A percentile compares a stretch with the other conserved stretches of the same genome.
These are phyloP conservation scores for Eudorcas thomsonii DNA, from an alignment of 2,113 vertebrate genomes.

Conservation along the genomic window DNA sequence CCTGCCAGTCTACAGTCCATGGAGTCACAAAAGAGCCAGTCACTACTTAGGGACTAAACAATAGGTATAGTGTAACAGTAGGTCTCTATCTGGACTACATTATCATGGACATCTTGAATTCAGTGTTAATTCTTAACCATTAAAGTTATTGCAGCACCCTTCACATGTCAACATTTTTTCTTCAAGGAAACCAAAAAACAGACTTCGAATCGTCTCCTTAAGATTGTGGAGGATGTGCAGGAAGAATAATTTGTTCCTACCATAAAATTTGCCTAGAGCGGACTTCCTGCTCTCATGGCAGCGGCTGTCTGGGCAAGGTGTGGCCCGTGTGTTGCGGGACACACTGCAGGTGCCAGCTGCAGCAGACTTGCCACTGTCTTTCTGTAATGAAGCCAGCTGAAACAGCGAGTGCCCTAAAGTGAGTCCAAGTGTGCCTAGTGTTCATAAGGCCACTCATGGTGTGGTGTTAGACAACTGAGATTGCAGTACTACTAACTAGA, in stretches of 20 bases:
- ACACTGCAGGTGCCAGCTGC: slow-evolving; percentile 49
- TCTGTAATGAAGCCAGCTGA: slow-evolving; percentile 49
- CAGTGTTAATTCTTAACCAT: neutral
- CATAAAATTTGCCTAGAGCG: slow-evolving; percentile 34
- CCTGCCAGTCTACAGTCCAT: neutral
- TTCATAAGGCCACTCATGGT: slow-evolving; percentile 54
- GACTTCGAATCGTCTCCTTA: neutral
- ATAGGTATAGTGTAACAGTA: neutral
- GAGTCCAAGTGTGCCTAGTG: slow-evolving; percentile 47
- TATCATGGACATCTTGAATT: slow-evolving; percentile 8
- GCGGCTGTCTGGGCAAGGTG: slow-evolving; percentile 50
- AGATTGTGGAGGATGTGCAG: neutral
- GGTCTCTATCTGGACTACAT: neutral
- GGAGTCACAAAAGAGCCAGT: neutral
- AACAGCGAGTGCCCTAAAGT: slow-evolving; percentile 60
- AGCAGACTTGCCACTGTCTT: slow-evolving; percentile 62
- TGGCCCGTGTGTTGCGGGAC: neutral
- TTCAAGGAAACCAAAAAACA: slow-evolving; percentile 49
- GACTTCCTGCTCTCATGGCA: slow-evolving; percentile 41
- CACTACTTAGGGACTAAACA: neutral
- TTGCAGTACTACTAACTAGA: neutral
- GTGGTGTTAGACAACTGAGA: slow-evolving; percentile 16
- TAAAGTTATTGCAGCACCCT: neutral
- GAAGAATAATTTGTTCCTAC: slow-evolving; percentile 5
- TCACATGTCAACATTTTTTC: neutral